Conservation (phyloP, 1,140 invertebrate species). For the Epicauta chinensis region DNA sequence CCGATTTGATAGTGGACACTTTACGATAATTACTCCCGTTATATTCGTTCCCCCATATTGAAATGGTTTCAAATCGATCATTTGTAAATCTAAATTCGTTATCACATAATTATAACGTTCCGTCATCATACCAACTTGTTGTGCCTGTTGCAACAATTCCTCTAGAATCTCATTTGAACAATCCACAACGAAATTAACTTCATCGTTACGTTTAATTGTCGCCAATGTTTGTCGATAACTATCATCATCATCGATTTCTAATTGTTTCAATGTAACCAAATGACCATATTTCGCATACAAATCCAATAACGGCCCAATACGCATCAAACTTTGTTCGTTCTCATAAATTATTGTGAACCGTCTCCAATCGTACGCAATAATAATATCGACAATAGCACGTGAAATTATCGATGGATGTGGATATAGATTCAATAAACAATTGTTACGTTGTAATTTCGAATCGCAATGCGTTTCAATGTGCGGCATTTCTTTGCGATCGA, state of each 20-base stretch:
- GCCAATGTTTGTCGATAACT: slow-evolving; percentile 53
- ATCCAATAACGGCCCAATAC: slow-evolving; percentile 69
- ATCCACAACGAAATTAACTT: slow-evolving; percentile 70
- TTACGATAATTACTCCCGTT: slow-evolving; percentile 56
- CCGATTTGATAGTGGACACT: too few species aligned
- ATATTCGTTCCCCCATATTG: slow-evolving; percentile 83
- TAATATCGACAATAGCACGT: slow-evolving; percentile 63
- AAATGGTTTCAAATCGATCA: slow-evolving; percentile 70
- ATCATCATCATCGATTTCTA: slow-evolving; percentile 47
- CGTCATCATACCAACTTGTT: slow-evolving; percentile 80
- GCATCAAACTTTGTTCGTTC: slow-evolving; percentile 64
- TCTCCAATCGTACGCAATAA: slow-evolving; percentile 67
- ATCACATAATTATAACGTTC: slow-evolving; percentile 70
- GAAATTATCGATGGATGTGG: slow-evolving; percentile 69
- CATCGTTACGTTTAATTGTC: slow-evolving; percentile 54
- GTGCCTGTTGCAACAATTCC: slow-evolving; percentile 60
- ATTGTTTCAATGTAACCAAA: slow-evolving; percentile 52
- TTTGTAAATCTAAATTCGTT: slow-evolving; percentile 74
- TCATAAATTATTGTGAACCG: slow-evolving; percentile 84
- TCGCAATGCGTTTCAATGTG: slow-evolving; percentile 73
- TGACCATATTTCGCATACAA: slow-evolving; percentile 53
- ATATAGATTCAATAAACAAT: slow-evolving; percentile 71
- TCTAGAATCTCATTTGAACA: slow-evolving; percentile 61
- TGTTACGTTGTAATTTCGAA: slow-evolving; percentile 52
- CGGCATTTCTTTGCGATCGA: slow-evolving; percentile 82